These are phyloP conservation scores for Ifrita kowaldi DNA, from an alignment of 2,113 vertebrate genomes.

Conservation along the genomic window DNA sequence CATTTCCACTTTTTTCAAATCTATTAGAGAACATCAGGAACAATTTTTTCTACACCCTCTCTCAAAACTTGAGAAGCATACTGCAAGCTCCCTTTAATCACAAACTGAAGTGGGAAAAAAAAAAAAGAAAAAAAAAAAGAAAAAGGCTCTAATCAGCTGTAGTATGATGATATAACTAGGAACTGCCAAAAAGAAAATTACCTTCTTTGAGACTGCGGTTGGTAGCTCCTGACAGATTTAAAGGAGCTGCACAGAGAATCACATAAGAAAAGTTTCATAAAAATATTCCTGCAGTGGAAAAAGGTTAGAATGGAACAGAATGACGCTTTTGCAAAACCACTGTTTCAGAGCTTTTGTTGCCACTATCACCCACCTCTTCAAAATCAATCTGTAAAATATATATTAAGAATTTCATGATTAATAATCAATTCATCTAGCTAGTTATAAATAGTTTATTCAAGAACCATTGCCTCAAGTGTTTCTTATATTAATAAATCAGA, in stretches of 20 bases:
- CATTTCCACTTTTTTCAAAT: neutral
- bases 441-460: neutral
- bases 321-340: neutral
- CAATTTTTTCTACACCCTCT: neutral
- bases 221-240: neutral
- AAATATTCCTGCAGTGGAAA: neutral
- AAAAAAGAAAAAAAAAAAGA: too few relatives aligned
- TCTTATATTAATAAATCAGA: slow-evolving; percentile 24
- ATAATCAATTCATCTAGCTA: neutral
- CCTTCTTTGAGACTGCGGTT: neutral
- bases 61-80: neutral
- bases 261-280: neutral
- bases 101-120: neutral
- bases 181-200: neutral
- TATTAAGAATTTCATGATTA: neutral
- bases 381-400: neutral
- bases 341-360: neutral
- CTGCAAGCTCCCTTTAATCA: neutral
- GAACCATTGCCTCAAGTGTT: neutral
- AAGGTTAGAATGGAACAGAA: neutral
- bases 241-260: neutral
- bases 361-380: neutral
- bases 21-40: slow-evolving; percentile 9
- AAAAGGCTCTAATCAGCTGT: neutral
- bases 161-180: neutral